Base-by-base conservation (phyloP, 2,888 invertebrate genomes). In the Andrena haemorrhoa region DNA sequence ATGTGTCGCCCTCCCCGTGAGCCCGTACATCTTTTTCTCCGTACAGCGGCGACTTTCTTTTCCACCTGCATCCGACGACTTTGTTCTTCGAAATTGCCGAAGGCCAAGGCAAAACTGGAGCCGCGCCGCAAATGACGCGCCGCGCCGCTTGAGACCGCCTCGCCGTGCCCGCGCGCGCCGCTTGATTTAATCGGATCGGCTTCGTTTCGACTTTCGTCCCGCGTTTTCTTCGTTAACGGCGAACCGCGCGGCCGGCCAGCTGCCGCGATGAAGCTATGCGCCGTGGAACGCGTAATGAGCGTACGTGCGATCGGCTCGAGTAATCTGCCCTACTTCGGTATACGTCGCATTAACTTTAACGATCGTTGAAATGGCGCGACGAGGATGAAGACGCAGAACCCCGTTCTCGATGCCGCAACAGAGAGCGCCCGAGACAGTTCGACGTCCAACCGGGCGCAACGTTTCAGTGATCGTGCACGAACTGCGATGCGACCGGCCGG, bases 341-440 rank as follows among this genome's bases (percentile, higher is more conserved):
- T 83, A 81, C 81, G 85, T 84, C 83, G 86, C 79, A 88, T 88
- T 88, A 88, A 88, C 79, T 85, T 86, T 86, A 86, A 86, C 72
- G 83, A 88, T 85, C 81, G 47, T 60, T 75, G 69, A 73, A 81
- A 81, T 75, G 75, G 72, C 77, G 58, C 60, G 73, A 74, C 29
- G 78, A 72, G 65, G 79, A 86, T 84, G 79, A 86, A 84, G 83
- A 78, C 78, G 74, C 82, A 71, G 70, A 47, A 64, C 51, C 51
- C 68, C 72, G 72, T 60, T 65, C 72, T 26, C 56, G 49, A 35
- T 72, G 51, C 51, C 33, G 65, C 35, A 26, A 26, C 49, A 26
- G 29, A 60, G 35, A 77, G 20, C 65, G 12, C 64, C 64, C 60
- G 23, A 41, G 63, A 31, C 56, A 35, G 66, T 47, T 23, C 72